phyloP scores from a whole-genome alignment of 2,113 vertebrate species.

The Sinocyclocheilus rhinocerous region DNA sequence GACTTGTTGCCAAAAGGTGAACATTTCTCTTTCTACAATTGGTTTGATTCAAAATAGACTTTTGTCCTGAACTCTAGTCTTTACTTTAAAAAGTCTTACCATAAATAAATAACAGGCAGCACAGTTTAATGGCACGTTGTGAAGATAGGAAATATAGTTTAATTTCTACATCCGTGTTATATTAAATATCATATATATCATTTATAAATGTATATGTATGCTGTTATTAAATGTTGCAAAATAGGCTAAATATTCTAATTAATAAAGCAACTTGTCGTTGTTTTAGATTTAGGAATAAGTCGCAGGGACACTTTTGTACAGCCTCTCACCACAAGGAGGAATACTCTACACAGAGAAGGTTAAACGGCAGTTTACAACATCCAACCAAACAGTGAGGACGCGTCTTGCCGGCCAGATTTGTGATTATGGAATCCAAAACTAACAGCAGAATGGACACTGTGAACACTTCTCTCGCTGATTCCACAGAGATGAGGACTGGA shows the following conservation, averaged over 20 bases:
- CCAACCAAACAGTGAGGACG: conserved; percentile 22
- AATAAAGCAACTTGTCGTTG: background rate
- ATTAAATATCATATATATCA: background rate
- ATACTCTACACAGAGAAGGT: conserved; percentile 38
- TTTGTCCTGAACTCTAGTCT: background rate
- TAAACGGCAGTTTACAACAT: conserved; percentile 2
- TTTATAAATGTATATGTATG: background rate
- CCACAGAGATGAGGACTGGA: conserved; percentile 48
- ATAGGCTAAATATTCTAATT: background rate
- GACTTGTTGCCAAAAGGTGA: background rate
- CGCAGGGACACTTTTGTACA: conserved; percentile 20
- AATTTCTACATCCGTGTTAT: background rate
- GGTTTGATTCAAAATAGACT: background rate
- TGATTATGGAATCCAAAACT: conserved; percentile 58
- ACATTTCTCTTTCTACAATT: background rate
- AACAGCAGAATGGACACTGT: conserved; percentile 56
- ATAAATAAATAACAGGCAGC: background rate
- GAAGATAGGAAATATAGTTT: background rate
- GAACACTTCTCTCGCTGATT: conserved; percentile 50
- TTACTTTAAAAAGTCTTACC: too few species aligned
- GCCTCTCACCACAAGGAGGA: conserved; percentile 53
- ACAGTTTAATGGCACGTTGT: background rate
- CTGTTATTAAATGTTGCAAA: background rate
- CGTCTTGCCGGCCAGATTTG: conserved; percentile 2
- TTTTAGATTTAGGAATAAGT: background rate